phyloP scores from a whole-genome alignment of 2,797 vertebrate species.

The Enteromius viviparus region DNA sequence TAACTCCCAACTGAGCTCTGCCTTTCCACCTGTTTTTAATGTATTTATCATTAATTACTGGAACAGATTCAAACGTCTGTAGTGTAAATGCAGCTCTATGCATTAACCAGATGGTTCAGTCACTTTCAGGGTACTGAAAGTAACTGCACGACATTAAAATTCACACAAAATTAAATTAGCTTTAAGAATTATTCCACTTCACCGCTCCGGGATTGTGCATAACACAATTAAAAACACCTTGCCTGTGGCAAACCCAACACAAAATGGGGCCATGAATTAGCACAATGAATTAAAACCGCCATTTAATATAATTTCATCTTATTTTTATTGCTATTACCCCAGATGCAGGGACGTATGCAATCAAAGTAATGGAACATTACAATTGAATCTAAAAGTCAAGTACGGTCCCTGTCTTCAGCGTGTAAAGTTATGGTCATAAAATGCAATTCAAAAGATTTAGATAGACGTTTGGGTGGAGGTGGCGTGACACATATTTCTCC shows the following conservation, averaged over 20 bases:
- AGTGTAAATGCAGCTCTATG: conserved; percentile 53
- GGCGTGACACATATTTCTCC: conserved; percentile 55
- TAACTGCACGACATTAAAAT: conserved; percentile 76
- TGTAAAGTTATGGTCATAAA: conserved; percentile 41
- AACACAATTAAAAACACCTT: conserved; percentile 61
- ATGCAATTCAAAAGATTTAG: conserved; percentile 61
- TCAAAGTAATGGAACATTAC: conserved; percentile 79
- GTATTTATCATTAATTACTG: conserved; percentile 42
- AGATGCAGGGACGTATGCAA: conserved; percentile 69
- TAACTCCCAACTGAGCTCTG: not conserved
- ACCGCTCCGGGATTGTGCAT: conserved; percentile 63
- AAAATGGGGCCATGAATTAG: conserved; percentile 59
- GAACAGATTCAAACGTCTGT: conserved; percentile 33
- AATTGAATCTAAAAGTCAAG: conserved; percentile 70
- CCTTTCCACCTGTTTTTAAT: conserved; percentile 7
- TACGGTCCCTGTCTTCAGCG: conserved; percentile 50
- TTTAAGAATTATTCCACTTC: conserved; percentile 77
- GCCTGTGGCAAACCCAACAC: conserved; percentile 52
- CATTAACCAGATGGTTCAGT: conserved; percentile 71
- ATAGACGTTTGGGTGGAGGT: conserved; percentile 50
- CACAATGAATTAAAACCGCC: conserved; percentile 68
- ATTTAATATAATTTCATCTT: conserved; percentile 71
- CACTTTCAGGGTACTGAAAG: conserved; percentile 64
- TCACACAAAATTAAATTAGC: conserved; percentile 68
- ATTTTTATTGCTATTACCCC: conserved; percentile 69